These are phyloP conservation scores for Noctua fimbriata DNA, from an alignment of 2,888 invertebrate genomes.

Conservation along the genomic window DNA sequence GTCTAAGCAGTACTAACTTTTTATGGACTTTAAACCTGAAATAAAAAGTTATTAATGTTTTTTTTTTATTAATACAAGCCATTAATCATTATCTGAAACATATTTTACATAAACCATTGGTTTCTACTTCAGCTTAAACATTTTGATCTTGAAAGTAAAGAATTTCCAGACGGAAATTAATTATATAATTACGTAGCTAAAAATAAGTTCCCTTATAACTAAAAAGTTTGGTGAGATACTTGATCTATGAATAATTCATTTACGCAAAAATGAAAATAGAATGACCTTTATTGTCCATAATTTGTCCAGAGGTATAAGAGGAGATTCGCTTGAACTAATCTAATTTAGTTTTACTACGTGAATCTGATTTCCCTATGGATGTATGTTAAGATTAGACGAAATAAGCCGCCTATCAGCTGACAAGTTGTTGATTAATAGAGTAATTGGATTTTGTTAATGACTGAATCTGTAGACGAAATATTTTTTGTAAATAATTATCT, in stretches of 20 bases:
- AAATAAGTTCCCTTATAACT: background rate
- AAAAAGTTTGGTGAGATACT: background rate
- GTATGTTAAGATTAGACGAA: background rate
- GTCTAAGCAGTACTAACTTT: background rate
- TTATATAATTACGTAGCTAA: no score
- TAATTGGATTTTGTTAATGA: background rate
- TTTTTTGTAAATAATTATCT: background rate
- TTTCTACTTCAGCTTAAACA: background rate
- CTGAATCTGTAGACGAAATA: background rate
- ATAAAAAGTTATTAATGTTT: no score
- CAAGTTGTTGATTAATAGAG: background rate
- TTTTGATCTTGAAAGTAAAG: background rate
- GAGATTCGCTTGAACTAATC: slow-evolving; percentile 11
- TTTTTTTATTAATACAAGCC: no score
- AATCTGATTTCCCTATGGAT: slow-evolving; percentile 38
- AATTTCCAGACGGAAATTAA: background rate
- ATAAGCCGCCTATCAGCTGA: background rate
- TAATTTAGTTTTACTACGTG: slow-evolving; percentile 11
- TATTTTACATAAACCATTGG: background rate
- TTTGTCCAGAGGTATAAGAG: background rate
- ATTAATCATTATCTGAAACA: no score
- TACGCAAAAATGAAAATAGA: background rate
- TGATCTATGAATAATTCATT: background rate
- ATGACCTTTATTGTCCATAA: background rate
- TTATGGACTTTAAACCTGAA: background rate